phyloP scores from a whole-genome alignment of 2,113 vertebrate species.

The Quiscalus mexicanus region DNA sequence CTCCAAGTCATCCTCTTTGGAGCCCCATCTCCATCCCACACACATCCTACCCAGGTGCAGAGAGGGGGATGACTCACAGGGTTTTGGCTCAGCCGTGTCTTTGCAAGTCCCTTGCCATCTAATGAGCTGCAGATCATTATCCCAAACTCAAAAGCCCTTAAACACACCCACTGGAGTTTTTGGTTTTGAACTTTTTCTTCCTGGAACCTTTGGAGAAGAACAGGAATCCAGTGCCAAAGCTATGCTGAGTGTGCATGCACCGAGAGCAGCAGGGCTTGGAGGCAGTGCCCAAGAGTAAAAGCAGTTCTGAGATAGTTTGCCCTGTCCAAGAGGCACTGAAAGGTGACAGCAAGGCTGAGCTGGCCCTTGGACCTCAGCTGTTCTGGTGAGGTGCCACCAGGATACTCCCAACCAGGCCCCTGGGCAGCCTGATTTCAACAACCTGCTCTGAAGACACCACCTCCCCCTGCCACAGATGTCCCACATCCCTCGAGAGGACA shows the following conservation, averaged over 20 bases:
- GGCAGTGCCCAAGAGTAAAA: not conserved
- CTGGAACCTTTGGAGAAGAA: conserved; percentile 31
- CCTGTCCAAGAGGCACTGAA: not conserved
- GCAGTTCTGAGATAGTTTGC: not conserved
- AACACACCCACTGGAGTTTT: conserved; percentile 60
- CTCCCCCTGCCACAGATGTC: not conserved
- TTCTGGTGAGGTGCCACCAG: not conserved
- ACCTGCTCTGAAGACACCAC: not conserved
- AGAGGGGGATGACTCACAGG: not conserved
- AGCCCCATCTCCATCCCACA: conserved; percentile 33
- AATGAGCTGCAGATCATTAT: not conserved
- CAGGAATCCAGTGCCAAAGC: conserved; percentile 10
- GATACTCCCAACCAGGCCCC: not conserved
- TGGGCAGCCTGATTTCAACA: not conserved
- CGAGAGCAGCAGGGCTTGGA: not conserved
- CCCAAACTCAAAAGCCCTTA: conserved; percentile 42
- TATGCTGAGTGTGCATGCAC: not conserved
- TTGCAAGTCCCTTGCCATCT: not conserved
- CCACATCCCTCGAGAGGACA: not conserved
- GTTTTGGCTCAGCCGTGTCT: not conserved
- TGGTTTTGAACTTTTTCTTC: conserved; percentile 56
- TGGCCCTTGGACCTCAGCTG: not conserved
- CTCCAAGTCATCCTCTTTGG: not conserved
- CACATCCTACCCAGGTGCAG: conserved; percentile 22
- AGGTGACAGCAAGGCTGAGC: not conserved